These are phyloP conservation scores for Ricordea florida DNA, from an alignment of 92 coral and sea anemone genomes.

Conservation along the genomic window DNA sequence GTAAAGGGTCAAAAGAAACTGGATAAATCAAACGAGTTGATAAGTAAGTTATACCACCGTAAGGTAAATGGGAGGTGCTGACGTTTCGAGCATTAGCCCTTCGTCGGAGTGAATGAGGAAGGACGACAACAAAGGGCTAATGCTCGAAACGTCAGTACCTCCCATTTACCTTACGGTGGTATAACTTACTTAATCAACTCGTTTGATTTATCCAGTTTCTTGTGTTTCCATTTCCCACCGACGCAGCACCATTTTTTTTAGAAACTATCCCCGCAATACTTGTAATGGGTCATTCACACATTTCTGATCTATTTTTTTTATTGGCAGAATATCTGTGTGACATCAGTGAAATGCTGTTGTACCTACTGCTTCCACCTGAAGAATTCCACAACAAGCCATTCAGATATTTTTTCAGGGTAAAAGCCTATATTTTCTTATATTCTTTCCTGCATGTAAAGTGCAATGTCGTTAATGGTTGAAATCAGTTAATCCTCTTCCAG, in stretches of 20 bases:
- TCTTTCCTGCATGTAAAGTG: not conserved
- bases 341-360: constrained; percentile 89
- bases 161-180: too few relatives aligned
- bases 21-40: too few relatives aligned
- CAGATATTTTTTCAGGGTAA: constrained; percentile 91
- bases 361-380: constrained; percentile 87
- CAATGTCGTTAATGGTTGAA: not conserved
- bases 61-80: too few relatives aligned
- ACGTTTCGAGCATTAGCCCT: too few relatives aligned
- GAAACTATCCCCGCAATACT: not conserved
- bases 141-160: too few relatives aligned
- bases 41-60: too few relatives aligned
- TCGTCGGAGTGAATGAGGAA: too few relatives aligned
- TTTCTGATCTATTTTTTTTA: not conserved
- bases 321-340: constrained; percentile 87
- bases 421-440: not conserved
- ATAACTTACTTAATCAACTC: too few relatives aligned
- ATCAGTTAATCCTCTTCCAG: not conserved
- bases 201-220: too few relatives aligned
- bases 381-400: constrained; percentile 98
- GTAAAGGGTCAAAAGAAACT: too few relatives aligned
- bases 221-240: too few relatives aligned
- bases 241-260: not conserved
- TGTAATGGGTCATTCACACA: not conserved
- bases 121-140: too few relatives aligned